phyloP scores from a whole-genome alignment of 2,888 invertebrate species.

The Ornithoptera alexandrae region DNA sequence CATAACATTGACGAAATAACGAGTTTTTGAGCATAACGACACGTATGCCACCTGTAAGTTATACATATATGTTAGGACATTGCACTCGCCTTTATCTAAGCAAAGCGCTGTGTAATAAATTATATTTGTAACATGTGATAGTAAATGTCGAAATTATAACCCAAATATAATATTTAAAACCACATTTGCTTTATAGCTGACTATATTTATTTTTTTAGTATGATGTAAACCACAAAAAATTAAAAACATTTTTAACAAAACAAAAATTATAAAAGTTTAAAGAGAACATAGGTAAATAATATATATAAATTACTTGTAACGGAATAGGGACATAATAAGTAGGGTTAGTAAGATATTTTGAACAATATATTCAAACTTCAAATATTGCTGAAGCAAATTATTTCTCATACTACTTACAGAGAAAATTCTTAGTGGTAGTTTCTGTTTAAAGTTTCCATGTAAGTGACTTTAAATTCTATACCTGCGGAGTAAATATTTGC shows the following conservation, averaged over 20 bases:
- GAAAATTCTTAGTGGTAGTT: slow-evolving; percentile 18
- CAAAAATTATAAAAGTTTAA: background rate
- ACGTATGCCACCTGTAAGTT: background rate
- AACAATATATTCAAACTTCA: background rate
- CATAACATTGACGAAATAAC: background rate
- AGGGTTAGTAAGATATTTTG: background rate
- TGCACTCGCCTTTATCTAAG: background rate
- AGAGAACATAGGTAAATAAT: background rate
- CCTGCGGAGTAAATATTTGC: slow-evolving; percentile 13
- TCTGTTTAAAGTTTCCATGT: slow-evolving; percentile 12
- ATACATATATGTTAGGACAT: background rate
- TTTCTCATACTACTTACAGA: slow-evolving; percentile 7
- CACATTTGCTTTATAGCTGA: too few species aligned
- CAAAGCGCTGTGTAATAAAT: background rate
- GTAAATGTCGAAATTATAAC: too few species aligned
- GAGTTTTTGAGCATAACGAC: background rate
- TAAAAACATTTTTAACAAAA: too few species aligned
- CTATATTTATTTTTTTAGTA: too few species aligned
- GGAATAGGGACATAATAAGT: background rate
- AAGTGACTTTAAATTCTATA: slow-evolving; percentile 11
- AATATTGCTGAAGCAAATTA: background rate
- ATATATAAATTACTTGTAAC: background rate
- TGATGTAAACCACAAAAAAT: too few species aligned
- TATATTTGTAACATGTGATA: background rate
- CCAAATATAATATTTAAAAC: too few species aligned